Evolutionary conservation across 2,113 vertebrate genomes (phyloP), one percentile per base, ranked within the genome.

Genomic region (Psettodes erumei): DNA sequence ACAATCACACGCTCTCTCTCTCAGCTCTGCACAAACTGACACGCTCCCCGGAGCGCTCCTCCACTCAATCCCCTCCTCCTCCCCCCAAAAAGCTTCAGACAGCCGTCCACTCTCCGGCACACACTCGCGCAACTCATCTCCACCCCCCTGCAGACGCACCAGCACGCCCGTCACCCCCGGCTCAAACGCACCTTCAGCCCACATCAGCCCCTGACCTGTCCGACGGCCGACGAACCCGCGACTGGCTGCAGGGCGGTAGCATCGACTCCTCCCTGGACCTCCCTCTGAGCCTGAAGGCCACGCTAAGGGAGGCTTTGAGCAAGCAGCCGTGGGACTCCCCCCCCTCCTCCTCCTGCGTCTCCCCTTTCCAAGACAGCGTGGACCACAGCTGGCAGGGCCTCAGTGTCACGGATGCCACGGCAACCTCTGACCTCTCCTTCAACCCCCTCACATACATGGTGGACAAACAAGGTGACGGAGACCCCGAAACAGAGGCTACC

Each of bases 361-460:
- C 62, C 23, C 37, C 82, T n/a, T 63, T 82, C 56, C 37, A 65
- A 0, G 58, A 23, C 9, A 16, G 77, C 0, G 70, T 47, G 6
- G 77, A 86, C 77, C 69, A 64, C 48, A 67, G 84, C 82, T 93
- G 92, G 93, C 92, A 90, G 71, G 90, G 87, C 40, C 79, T 92
- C 48, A 83, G 70, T 21, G 32, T 50, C 10, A 19, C 51, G 0
- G 92, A 92, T 5, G 9, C 83, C 66, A 74, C 86, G 0, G 43
- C 27, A 0, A 23, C 71, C 35, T 84, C 91, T 1, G 91, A 94
- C 74, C 48, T 77, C 56, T 92, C 93, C 55, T 94, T 94, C 61
- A 93, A 94, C 79, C 93, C 93, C 0, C 90, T 94, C 58, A 93
- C 93, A 0, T 94, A 94, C 89, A 87, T 89, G 89, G 23, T 70